Base-by-base conservation (phyloP, 2,797 vertebrate species). In the Antennarius maculatus region DNA sequence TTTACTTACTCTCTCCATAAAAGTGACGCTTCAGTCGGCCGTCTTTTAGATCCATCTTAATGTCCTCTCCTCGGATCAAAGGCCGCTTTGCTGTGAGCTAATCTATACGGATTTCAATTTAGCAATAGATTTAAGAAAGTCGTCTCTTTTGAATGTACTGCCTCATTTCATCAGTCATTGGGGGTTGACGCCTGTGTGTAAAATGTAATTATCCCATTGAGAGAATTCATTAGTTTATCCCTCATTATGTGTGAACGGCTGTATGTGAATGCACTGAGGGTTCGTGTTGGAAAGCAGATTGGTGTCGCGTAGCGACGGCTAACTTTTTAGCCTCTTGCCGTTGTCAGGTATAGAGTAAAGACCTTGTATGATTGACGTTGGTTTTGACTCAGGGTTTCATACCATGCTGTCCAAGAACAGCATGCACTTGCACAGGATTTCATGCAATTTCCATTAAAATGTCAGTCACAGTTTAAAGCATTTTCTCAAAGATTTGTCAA, bases 191-290 rank as follows among this genome's bases (percentile, higher is more conserved):
- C 81, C 86, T 78, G 61, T 81, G 71, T 80, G 77, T 75, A 78
- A 84, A 88, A 87, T 84, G 82, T 84, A 88, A 90, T 90, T 90
- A 86, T 89, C 89, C 86, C 85, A 76, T 76, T 83, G 79, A 83
- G 85, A 87, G 83, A 88, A 85, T 89, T 92, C 81, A 90, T 92
- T 88, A 85, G 81, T 73, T 89, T 84, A 91, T 91, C 84, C 86
- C 80, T 87, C 74, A 87, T 88, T 61, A 50, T 58, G 53, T 49
- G 66, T 29, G 16, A 34, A 23, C 13, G 4, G 9, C 55, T 37
- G 37, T 39, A 17, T 59, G 34, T 60, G 78, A 71, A 61, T 84
- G 74, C 42, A 57, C 83, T 43, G 46, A 72, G 60, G 61, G 50
- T 69, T 63, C 75, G 71, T 55, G 71, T 55, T 69, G 68, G 74